A percentile compares a stretch with the other conserved stretches of the same genome.
Conservation (phyloP, 1,140 invertebrate genomes). For the Bathynomus jamesi region DNA sequence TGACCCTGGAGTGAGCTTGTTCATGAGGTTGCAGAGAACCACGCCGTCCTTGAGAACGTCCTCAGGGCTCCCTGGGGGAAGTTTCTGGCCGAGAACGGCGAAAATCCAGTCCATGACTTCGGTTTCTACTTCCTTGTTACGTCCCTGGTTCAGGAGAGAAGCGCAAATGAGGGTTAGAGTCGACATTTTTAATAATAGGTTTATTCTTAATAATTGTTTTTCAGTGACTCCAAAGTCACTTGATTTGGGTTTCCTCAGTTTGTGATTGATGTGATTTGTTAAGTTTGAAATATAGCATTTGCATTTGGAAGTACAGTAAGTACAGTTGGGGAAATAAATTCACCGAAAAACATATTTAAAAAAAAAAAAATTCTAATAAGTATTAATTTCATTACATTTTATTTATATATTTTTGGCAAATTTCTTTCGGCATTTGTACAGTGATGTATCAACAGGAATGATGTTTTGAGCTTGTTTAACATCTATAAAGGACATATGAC, state of each 20-base stretch:
- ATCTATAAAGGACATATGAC: no score
- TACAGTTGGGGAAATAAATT: no score
- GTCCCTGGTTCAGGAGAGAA: conserved; percentile 51
- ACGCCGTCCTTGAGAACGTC: conserved; percentile 88
- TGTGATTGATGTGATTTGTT: not conserved
- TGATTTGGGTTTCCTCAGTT: not conserved
- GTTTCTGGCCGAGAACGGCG: conserved; percentile 72
- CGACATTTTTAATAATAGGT: not conserved
- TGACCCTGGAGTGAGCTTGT: conserved; percentile 87
- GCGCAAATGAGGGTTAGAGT: not conserved
- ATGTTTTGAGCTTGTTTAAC: no score
- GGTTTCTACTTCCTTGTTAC: conserved; percentile 83
- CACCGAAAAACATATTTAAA: no score
- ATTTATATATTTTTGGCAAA: no score
- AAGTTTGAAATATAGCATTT: not conserved
- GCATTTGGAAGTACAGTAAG: no score
- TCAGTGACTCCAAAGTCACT: not conserved
- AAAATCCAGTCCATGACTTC: conserved; percentile 88
- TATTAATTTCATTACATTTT: no score
- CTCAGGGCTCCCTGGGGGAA: conserved; percentile 75
- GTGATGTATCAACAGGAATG: no score
- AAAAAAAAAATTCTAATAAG: no score
- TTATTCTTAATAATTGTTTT: not conserved
- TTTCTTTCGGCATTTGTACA: no score
- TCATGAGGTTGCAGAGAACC: conserved; percentile 86